Base-by-base conservation (phyloP, 2,888 invertebrate genomes). In the Drosophila greeni region DNA sequence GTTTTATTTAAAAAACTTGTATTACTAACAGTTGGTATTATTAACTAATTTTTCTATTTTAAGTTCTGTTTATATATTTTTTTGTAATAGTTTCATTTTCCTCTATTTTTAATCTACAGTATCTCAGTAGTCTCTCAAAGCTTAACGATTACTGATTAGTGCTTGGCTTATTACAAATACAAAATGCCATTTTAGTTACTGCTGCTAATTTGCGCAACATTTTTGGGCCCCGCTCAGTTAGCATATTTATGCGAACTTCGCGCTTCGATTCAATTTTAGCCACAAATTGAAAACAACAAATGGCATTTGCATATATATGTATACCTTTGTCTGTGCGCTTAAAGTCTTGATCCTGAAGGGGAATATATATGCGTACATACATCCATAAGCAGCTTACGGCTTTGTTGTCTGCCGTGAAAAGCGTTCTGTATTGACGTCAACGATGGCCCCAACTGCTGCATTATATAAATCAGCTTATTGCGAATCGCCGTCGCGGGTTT, bases 241-340 rank as follows among this genome's bases (percentile, higher is more conserved):
- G 82, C 82, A 76, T 79, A 82, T 84, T 78, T 79, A 74, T 78
- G 79, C 61, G 76, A 84, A 75, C 55, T 84, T 72, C 49, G 54
- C 64, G 69, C 70, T 73, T 75, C 69, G 61, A 73, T 73, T 70
- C 81, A 66, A 73, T 77, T 71, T 64, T 66, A 70, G 58, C 66
- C 68, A 45, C 66, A 80, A 72, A 66, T 66, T 45, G 53, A 64
- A 70, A 78, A 73, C 62, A 82, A 75, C 73, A 75, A 69, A 74
- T 61, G 65, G 47, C 59, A 75, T 75, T 79, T 70, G 53, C 74
- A 54, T 70, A 49, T 40, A 23, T 11, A 54, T 70, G 47, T 40
- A 23, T 11, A 20, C 26, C 31, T 31, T 53, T 47, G 18, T 20
- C 51, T 14, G 45, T 8, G 14, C 20, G 23, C 16, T 55, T 59